phyloP scores from a whole-genome alignment of 2,797 vertebrate species.

The Uromys caudimaculatus region DNA sequence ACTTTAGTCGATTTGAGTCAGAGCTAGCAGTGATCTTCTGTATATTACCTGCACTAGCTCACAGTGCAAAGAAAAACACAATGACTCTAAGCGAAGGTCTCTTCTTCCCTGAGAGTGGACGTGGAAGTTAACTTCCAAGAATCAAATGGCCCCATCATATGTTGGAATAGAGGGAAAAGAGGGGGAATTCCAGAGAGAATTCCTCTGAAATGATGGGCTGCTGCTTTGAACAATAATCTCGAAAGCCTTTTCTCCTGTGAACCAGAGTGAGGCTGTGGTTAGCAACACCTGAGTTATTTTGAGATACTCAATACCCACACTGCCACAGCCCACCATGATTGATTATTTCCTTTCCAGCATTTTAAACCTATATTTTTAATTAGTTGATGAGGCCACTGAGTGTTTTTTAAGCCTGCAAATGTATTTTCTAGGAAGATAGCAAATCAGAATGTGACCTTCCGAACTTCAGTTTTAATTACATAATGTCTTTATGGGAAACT shows the following conservation, averaged over 20 bases:
- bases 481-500: conserved; percentile 64
- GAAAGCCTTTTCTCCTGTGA: not conserved
- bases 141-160: not conserved
- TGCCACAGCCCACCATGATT: not conserved
- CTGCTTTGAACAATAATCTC: not conserved
- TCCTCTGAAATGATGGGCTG: not conserved
- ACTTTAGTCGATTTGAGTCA: not conserved
- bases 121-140: not conserved
- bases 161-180: not conserved
- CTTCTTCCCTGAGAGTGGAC: not conserved
- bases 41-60: not conserved
- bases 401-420: conserved; percentile 7
- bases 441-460: conserved; percentile 56
- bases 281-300: conserved; percentile 34
- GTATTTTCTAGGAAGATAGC: conserved; percentile 59
- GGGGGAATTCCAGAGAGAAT: not conserved
- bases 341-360: conserved; percentile 47
- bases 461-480: conserved; percentile 72
- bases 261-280: not conserved
- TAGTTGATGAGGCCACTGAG: conserved; percentile 34
- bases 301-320: not conserved
- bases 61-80: not conserved
- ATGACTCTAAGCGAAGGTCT: not conserved
- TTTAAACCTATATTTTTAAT: conserved; percentile 40
- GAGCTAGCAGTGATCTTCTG: not conserved